phyloP scores from a whole-genome alignment of 2,113 vertebrate species.

The Penelope pileata region DNA sequence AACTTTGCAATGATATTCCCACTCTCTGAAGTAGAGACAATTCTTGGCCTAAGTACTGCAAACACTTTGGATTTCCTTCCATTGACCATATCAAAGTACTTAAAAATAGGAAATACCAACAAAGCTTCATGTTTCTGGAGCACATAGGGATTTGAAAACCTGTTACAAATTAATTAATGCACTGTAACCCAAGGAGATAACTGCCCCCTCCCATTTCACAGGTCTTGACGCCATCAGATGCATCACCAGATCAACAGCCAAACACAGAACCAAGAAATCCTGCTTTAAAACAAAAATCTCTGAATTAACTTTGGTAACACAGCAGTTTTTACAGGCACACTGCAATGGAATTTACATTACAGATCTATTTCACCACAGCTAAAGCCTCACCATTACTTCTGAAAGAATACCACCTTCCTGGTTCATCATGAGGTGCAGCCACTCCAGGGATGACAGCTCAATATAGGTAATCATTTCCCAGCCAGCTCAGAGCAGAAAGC shows the following conservation, averaged over 20 bases:
- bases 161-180: conserved; percentile 11
- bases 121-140: neutral
- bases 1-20: neutral
- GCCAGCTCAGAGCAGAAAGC: neutral
- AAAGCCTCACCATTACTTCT: neutral
- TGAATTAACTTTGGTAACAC: neutral
- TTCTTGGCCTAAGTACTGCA: neutral
- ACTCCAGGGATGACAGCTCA: neutral
- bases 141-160: neutral
- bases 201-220: neutral
- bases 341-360: accelerated
- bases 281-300: neutral
- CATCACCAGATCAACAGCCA: neutral
- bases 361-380: neutral
- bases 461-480: neutral
- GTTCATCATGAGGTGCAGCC: accelerated
- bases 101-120: neutral
- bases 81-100: neutral
- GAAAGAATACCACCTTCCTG: neutral
- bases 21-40: neutral
- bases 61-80: neutral
- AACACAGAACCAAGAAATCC: neutral
- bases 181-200: neutral
- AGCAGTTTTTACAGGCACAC: neutral
- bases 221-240: neutral